These are phyloP conservation scores for Vespertilio murinus DNA, from an alignment of 2,797 vertebrate genomes.

Conservation along the genomic window DNA sequence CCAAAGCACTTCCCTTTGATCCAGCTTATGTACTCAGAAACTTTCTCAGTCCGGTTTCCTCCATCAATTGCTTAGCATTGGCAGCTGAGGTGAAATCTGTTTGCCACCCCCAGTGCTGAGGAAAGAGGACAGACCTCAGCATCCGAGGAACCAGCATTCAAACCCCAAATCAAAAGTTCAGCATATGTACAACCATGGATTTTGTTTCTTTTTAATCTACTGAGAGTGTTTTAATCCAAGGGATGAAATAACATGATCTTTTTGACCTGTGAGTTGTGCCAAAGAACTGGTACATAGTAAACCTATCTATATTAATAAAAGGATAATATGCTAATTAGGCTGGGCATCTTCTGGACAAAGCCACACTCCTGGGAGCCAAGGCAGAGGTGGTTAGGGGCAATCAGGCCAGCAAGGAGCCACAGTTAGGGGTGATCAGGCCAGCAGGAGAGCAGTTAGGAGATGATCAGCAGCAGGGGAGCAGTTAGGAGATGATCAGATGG, in stretches of 20 bases:
- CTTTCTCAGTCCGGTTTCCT: neutral
- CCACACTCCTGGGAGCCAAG: too few species aligned
- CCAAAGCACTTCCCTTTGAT: neutral
- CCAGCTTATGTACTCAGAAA: neutral
- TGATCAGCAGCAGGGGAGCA: too few species aligned
- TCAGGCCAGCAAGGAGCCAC: too few species aligned
- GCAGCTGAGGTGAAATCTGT: neutral
- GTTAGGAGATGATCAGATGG: too few species aligned
- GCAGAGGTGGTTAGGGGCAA: too few species aligned
- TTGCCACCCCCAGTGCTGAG: neutral
- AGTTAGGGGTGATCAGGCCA: too few species aligned
- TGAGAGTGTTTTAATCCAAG: neutral
- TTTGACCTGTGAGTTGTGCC: neutral
- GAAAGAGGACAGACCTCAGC: neutral
- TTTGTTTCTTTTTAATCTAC: neutral
- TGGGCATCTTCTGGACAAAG: too few species aligned
- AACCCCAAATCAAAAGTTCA: neutral
- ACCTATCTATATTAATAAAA: too few species aligned
- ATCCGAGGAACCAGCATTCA: neutral
- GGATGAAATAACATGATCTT: neutral
- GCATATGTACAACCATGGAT: neutral
- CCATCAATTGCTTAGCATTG: neutral
- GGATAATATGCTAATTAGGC: too few species aligned
- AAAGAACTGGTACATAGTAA: neutral
- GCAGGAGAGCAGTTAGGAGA: too few species aligned